phyloP scores from a whole-genome alignment of 2,797 vertebrate species.

The Eospalax fontanierii region DNA sequence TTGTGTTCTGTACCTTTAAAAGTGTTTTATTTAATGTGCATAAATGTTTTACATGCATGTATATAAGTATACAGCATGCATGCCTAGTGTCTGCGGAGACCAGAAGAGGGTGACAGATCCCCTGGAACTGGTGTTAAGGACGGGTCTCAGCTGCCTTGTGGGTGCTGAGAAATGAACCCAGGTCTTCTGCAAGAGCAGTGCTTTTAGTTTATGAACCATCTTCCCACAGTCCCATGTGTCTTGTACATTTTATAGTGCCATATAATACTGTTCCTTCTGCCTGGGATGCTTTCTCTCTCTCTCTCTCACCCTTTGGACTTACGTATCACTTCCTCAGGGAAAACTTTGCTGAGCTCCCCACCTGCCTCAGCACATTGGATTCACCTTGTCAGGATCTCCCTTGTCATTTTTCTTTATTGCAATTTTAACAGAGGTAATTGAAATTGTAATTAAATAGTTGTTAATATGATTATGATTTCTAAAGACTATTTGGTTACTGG shows the following conservation, averaged over 20 bases:
- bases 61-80: no score
- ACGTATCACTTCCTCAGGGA: constrained; percentile 31
- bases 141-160: no score
- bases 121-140: no score
- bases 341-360: constrained; percentile 2
- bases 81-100: no score
- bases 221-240: no score
- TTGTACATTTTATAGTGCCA: not conserved
- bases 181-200: no score
- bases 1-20: not conserved
- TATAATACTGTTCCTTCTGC: constrained; percentile 14
- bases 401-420: constrained; percentile 48
- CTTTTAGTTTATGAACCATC: no score
- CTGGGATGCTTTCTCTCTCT: not conserved
- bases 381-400: not conserved
- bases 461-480: constrained; percentile 55
- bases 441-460: constrained; percentile 57
- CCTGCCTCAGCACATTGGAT: not conserved
- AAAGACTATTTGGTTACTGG: constrained; percentile 59
- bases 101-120: no score
- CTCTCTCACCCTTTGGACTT: not conserved
- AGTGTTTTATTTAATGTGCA: no score
- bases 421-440: constrained; percentile 48
- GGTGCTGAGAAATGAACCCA: no score
- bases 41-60: no score